Conservation (phyloP, 2,888 invertebrate genomes). For the Ormyrus labotus region DNA sequence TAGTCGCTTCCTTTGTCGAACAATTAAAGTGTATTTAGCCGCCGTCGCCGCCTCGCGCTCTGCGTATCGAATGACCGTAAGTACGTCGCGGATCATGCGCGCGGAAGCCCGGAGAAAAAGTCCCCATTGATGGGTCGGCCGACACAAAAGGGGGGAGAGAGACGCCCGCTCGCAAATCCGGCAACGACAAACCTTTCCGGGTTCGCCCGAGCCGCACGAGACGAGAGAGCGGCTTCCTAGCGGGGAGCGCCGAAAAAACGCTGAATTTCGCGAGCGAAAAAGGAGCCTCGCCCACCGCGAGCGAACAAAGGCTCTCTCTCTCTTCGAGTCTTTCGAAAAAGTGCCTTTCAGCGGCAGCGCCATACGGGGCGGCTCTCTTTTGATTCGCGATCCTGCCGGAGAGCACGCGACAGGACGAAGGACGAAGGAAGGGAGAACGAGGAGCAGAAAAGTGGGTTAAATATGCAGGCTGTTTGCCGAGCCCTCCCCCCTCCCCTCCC, state of each 20-base stretch:
- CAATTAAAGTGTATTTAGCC: constrained; percentile 30
- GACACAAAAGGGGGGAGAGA: constrained; percentile 16
- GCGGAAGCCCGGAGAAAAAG: constrained; percentile 30
- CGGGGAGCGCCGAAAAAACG: constrained; percentile 17
- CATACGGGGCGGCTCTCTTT: constrained; percentile 58
- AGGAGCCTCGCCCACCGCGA: constrained; percentile 28
- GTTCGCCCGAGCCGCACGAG: constrained; percentile 44
- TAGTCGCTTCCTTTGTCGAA: constrained; percentile 33
- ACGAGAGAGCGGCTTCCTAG: constrained; percentile 16
- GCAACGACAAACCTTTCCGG: constrained; percentile 26
- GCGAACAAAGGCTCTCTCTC: constrained; percentile 47
- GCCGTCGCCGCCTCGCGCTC: background rate
- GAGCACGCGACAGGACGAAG: constrained; percentile 47
- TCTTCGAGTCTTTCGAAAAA: constrained; percentile 37
- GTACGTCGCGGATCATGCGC: constrained; percentile 31
- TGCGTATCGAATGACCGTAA: constrained; percentile 33
- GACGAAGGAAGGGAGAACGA: constrained; percentile 50
- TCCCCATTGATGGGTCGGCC: constrained; percentile 40
- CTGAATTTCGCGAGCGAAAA: constrained; percentile 60
- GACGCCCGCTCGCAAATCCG: constrained; percentile 9
- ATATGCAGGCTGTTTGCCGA: constrained; percentile 70
- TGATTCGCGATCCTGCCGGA: constrained; percentile 55
- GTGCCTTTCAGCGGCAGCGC: constrained; percentile 49
- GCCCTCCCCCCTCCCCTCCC: constrained; percentile 48
- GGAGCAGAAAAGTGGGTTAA: constrained; percentile 65